Conservation (phyloP, 2,888 invertebrate genomes). For the Platerodrilus igneus region DNA sequence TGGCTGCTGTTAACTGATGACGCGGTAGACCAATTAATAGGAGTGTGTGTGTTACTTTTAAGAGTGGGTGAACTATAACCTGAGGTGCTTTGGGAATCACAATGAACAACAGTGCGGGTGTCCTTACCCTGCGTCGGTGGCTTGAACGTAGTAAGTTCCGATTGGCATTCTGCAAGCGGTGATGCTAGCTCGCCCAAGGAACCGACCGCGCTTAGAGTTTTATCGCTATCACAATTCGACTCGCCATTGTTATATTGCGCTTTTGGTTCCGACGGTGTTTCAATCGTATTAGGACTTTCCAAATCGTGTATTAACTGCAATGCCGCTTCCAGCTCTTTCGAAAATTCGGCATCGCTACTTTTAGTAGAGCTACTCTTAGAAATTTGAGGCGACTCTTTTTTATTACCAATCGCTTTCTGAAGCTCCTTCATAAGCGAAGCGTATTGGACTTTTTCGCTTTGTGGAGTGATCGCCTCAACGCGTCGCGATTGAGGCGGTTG, state of each 20-base stretch:
- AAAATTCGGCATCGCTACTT: conserved; percentile 49
- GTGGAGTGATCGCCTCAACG: conserved; percentile 39
- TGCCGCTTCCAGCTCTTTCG: conserved; percentile 50
- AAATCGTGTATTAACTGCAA: conserved; percentile 50
- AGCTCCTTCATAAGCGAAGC: conserved; percentile 51
- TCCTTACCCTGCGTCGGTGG: conserved; percentile 41
- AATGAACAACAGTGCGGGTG: conserved; percentile 42
- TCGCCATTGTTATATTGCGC: conserved; percentile 45
- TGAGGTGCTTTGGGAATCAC: conserved; percentile 50
- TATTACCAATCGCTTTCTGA: conserved; percentile 46
- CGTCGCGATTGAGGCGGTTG: conserved; percentile 40
- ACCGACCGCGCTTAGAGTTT: conserved; percentile 47
- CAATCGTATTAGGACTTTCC: conserved; percentile 50
- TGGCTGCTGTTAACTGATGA: conserved; percentile 46
- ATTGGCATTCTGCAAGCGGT: conserved; percentile 41
- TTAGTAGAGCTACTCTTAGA: conserved; percentile 43
- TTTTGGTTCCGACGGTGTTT: conserved; percentile 47
- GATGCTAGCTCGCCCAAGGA: conserved; percentile 44
- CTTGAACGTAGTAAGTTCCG: conserved; percentile 39
- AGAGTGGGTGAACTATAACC: conserved; percentile 51
- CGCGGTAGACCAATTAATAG: conserved; percentile 46
- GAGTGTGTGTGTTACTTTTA: conserved; percentile 38
- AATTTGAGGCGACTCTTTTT: conserved; percentile 41
- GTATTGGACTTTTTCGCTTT: conserved; percentile 49
- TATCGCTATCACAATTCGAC: conserved; percentile 43